Conservation (phyloP, 1,140 invertebrate species). For the Ridgeia piscesae region DNA sequence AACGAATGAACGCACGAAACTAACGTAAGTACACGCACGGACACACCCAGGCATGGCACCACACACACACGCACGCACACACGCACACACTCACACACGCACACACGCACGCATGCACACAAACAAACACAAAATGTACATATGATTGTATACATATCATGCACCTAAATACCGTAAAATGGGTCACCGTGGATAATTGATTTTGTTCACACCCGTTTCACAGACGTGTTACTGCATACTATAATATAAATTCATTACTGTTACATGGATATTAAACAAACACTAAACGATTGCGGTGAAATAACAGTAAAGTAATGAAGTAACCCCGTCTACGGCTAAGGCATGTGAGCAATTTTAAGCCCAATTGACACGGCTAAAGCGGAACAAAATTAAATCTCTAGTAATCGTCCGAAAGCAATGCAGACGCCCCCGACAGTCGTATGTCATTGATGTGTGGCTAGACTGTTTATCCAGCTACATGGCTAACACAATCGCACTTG, state of each 20-base stretch:
- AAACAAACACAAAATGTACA: too few relatives aligned
- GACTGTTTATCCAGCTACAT: background rate
- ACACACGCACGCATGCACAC: too few relatives aligned
- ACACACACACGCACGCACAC: background rate
- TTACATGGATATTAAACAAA: background rate
- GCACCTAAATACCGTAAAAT: background rate
- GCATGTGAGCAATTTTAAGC: background rate
- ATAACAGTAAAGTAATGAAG: background rate
- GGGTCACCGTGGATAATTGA: background rate
- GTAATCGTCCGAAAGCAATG: background rate
- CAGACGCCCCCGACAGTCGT: background rate
- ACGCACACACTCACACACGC: too few relatives aligned
- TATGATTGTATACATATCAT: too few relatives aligned
- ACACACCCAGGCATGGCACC: too few relatives aligned
- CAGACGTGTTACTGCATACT: background rate
- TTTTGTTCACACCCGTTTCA: background rate
- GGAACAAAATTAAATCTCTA: background rate
- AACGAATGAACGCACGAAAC: too few relatives aligned
- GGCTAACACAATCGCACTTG: background rate
- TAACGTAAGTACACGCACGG: too few relatives aligned
- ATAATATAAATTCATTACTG: background rate
- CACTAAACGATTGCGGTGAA: background rate
- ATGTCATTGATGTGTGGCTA: background rate
- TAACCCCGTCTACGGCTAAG: background rate
- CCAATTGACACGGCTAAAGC: background rate